These are phyloP conservation scores for Acinonyx jubatus DNA, from an alignment of 2,113 vertebrate species.

Conservation along the genomic window DNA sequence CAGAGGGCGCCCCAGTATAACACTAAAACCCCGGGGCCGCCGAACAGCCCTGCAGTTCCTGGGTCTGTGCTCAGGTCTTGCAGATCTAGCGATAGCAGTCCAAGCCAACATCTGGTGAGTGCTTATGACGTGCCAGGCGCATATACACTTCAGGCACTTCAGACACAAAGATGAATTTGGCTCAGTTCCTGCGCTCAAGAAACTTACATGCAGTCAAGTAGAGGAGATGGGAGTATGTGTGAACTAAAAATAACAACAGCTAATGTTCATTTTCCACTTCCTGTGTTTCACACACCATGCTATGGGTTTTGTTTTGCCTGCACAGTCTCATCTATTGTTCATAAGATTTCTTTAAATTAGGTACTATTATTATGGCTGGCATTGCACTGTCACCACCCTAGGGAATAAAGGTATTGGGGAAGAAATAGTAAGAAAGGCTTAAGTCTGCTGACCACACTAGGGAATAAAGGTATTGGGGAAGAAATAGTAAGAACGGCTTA, in stretches of 20 bases:
- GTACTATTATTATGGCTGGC: not conserved
- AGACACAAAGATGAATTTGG: not conserved
- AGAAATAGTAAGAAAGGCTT: not conserved
- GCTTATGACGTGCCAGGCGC: not conserved
- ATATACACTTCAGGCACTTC: not conserved
- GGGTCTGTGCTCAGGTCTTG: not conserved
- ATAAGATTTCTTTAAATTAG: not conserved
- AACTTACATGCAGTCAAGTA: not conserved
- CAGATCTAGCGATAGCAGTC: not conserved
- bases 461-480: not conserved
- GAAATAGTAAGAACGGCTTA: not conserved
- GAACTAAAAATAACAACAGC: not conserved
- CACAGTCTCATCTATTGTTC: not conserved
- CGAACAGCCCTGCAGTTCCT: accelerated
- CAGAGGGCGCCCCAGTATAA: conserved; percentile 59
- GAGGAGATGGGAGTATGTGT: not conserved
- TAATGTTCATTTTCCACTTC: conserved; percentile 12
- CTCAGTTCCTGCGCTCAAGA: not conserved
- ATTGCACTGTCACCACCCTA: not conserved
- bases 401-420: not conserved
- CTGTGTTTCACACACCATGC: not conserved
- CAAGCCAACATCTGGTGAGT: not conserved
- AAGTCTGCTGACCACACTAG: not conserved
- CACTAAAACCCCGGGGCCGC: not conserved
- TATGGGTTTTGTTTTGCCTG: not conserved